phyloP scores from a whole-genome alignment of 2,888 invertebrate genomes.

The Drosophila hamatofila region DNA sequence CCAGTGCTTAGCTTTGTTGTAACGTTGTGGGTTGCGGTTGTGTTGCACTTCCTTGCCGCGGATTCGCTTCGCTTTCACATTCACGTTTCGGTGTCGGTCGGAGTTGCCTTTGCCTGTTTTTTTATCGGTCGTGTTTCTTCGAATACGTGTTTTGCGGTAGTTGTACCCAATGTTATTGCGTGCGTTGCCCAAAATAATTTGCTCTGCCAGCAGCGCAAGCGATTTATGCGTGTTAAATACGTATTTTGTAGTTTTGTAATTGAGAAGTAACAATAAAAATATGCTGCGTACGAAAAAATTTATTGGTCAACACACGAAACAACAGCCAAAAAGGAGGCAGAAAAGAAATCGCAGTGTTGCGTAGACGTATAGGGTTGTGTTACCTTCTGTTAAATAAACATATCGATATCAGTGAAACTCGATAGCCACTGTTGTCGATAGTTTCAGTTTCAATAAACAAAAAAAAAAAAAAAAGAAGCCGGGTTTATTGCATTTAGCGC shows the following conservation, averaged over 20 bases:
- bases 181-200: slow-evolving; percentile 27
- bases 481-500: slow-evolving; percentile 19
- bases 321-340: slow-evolving; percentile 67
- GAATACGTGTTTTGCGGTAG: slow-evolving; percentile 45
- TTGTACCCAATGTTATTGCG: slow-evolving; percentile 33
- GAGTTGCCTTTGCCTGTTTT: slow-evolving; percentile 50
- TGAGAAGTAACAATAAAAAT: slow-evolving; percentile 59
- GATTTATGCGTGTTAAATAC: slow-evolving; percentile 40
- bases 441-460: slow-evolving; percentile 8
- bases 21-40: slow-evolving; percentile 13
- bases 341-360: slow-evolving; percentile 67
- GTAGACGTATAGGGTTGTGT: slow-evolving; percentile 29
- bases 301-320: slow-evolving; percentile 77
- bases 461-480: slow-evolving; percentile 6
- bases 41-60: slow-evolving; percentile 58
- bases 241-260: slow-evolving; percentile 60
- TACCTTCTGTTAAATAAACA: background rate
- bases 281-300: slow-evolving; percentile 71
- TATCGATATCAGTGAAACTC: slow-evolving; percentile 22
- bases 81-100: slow-evolving; percentile 52
- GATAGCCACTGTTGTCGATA: slow-evolving; percentile 18
- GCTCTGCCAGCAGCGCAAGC: slow-evolving; percentile 40
- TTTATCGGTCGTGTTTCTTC: slow-evolving; percentile 44
- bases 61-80: slow-evolving; percentile 63
- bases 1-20: slow-evolving; percentile 23